Evolutionary conservation across 2,113 vertebrate species (phyloP).

Genomic region (Coptodon bakossiorum): DNA sequence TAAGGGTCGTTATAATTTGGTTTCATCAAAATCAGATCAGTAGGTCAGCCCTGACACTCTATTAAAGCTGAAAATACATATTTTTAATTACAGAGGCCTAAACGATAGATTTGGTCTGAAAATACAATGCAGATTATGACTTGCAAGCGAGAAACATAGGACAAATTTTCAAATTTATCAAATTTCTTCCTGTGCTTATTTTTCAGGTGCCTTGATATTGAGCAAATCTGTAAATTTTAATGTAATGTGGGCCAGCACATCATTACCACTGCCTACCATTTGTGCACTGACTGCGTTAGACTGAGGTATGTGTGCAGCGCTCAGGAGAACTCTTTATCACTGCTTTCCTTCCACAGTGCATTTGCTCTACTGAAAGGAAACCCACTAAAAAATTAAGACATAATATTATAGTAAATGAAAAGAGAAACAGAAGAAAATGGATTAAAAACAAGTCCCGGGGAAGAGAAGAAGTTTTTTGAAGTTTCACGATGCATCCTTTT

Average conservation of each 20-base stretch:
- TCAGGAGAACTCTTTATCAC: neutral
- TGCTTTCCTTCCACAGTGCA: neutral
- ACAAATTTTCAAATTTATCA: neutral
- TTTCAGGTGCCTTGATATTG: neutral
- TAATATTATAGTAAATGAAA: neutral
- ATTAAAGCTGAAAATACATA: neutral
- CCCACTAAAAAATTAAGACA: neutral
- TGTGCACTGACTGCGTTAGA: neutral
- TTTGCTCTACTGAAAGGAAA: neutral
- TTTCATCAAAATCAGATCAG: neutral
- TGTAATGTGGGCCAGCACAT: neutral
- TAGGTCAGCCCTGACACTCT: neutral
- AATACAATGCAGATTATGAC: neutral
- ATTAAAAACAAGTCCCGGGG: rapidly evolving
- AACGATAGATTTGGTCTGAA: neutral
- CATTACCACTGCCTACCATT: neutral
- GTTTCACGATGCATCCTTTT: neutral
- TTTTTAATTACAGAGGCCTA: neutral
- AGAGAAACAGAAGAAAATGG: neutral
- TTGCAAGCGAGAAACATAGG: neutral
- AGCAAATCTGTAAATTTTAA: neutral
- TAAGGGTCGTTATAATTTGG: neutral
- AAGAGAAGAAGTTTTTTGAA: neutral
- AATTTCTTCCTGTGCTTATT: neutral
- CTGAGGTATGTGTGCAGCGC: neutral